A percentile compares a stretch with the other conserved stretches of the same genome.
Conservation (phyloP, 2,797 vertebrate genomes). For the Hydrophis major region DNA sequence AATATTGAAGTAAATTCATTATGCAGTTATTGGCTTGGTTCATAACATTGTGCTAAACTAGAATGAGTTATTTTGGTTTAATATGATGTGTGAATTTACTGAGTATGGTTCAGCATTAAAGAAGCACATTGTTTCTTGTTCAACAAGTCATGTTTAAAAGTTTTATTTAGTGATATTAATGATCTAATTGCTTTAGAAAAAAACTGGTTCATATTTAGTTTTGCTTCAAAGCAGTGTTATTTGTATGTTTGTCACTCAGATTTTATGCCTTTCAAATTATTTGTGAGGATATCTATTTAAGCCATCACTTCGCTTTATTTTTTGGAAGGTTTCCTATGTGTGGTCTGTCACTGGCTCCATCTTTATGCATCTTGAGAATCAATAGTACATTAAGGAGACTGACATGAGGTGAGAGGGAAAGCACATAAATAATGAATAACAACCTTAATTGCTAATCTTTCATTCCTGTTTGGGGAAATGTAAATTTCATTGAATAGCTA, state of each 20-base stretch:
- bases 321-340: slow-evolving; percentile 31
- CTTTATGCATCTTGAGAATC: slow-evolving; percentile 62
- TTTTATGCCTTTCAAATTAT: background rate
- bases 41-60: background rate
- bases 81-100: background rate
- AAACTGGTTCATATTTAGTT: background rate
- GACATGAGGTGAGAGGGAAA: slow-evolving; percentile 58
- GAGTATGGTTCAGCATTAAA: background rate
- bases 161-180: background rate
- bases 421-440: slow-evolving; percentile 73
- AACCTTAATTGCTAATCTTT: slow-evolving; percentile 55
- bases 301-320: slow-evolving; percentile 38
- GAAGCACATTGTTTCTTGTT: background rate
- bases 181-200: background rate
- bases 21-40: background rate
- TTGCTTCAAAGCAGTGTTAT: background rate
- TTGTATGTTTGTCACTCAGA: slow-evolving; percentile 16
- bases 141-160: background rate
- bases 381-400: slow-evolving; percentile 69
- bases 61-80: background rate
- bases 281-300: slow-evolving; percentile 26
- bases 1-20: background rate
- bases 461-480: slow-evolving; percentile 57
- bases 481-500: slow-evolving; percentile 47
- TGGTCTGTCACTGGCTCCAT: slow-evolving; percentile 55